Evolutionary conservation across 2,113 vertebrate species (phyloP).

Genomic region (Irena cyanogastra): DNA sequence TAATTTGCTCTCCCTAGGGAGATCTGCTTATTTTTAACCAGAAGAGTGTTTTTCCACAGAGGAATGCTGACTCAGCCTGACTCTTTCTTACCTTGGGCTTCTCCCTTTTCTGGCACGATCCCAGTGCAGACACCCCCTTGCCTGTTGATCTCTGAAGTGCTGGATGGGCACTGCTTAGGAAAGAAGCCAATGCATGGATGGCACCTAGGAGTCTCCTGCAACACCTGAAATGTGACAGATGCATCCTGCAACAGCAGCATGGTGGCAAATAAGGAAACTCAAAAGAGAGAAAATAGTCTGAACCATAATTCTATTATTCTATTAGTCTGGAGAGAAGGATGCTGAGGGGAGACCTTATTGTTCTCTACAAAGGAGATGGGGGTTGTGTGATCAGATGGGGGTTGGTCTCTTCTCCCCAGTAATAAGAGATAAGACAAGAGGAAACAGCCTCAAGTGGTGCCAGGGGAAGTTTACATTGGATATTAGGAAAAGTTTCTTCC

Average conservation of each 20-base stretch:
- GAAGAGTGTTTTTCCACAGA: neutral
- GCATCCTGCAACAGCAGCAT: neutral
- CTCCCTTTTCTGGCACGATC: neutral
- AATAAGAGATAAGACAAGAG: neutral
- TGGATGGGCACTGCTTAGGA: neutral
- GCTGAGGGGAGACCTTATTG: neutral
- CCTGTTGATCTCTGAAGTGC: neutral
- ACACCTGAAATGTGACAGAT: neutral
- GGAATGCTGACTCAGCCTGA: neutral
- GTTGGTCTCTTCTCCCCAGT: rapidly evolving
- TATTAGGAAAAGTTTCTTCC: neutral
- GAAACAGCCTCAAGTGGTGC: neutral
- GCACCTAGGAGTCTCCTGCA: neutral
- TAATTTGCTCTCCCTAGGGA: slow-evolving; percentile 35
- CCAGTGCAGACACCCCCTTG: neutral
- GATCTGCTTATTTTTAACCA: neutral
- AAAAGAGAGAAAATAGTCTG: neutral
- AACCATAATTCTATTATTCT: neutral
- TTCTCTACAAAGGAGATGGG: too few relatives aligned
- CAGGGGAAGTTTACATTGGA: neutral
- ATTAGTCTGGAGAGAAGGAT: neutral
- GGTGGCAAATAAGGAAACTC: neutral
- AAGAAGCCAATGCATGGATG: neutral
- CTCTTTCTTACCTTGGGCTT: neutral
- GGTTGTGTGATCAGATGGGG: neutral